Evolutionary conservation across 2,113 vertebrate genomes (phyloP).

Genomic region (mouse (Mus musculus)): DNA sequence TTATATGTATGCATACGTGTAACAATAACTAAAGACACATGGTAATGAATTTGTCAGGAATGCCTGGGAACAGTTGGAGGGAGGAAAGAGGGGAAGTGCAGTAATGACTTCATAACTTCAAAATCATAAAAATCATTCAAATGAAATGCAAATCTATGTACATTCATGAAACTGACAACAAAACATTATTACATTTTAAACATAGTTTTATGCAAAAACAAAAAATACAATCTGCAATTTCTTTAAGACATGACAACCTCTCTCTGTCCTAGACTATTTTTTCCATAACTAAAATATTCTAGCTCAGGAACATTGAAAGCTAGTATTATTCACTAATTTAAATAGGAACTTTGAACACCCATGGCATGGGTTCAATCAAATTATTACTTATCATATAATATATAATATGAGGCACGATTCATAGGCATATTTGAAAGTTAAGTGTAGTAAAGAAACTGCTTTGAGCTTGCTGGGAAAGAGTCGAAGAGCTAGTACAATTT

Average conservation of each 20-base stretch:
- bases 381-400: not conserved
- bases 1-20: not conserved
- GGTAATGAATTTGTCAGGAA: not conserved
- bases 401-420: not conserved
- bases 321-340: not conserved
- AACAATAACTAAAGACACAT: not conserved
- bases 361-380: not conserved
- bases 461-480: not conserved
- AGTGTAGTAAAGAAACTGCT: constrained; percentile 53
- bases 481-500: constrained; percentile 29
- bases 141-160: not conserved
- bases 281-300: not conserved
- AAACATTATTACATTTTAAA: not conserved
- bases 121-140: not conserved
- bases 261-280: not conserved
- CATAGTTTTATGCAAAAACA: not conserved
- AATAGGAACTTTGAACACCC: constrained; percentile 9
- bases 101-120: too few species aligned
- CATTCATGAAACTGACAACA: not conserved
- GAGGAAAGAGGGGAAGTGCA: not conserved
- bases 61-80: not conserved
- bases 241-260: not conserved
- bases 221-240: not conserved
- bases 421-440: constrained; percentile 35
- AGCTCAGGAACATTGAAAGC: not conserved